Evolutionary conservation across 2,113 vertebrate species (phyloP), one percentile per base, ranked within the genome.

Genomic region (Heterotilapia buettikoferi): DNA sequence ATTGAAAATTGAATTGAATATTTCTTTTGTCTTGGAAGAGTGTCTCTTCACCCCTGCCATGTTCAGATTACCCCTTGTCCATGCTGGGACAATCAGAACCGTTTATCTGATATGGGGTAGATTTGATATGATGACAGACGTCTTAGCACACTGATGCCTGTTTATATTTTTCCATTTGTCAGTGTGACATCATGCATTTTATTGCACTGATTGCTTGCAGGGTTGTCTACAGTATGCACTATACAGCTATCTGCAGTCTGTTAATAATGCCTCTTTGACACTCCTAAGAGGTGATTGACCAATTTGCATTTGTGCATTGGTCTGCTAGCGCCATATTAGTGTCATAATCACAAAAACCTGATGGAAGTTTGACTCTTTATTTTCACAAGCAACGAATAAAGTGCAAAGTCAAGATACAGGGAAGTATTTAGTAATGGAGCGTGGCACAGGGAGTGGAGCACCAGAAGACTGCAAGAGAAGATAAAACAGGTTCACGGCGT

Each of bases 381-480:
- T 45, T 73, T 45, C 21, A 29, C 8, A 73, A 45, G 40, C 21
- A 73, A 45, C 4, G 2, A 45, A 16, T 73, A 24, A 16, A 47
- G 40, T 45, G 63, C 68, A 73, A 26, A 24, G 13, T 2, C 21
- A 24, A 24, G 63, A 68, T 6, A 40, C 63, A 24, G 36, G 36
- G 33, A 68, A 40, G 36, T 68, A 21, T 68, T 66, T 66, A 38
- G 33, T 13, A 66, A 66, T 21, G 19, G 61, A 38, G 33, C 1
- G 6, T 4, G 0, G 61, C 0, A 0, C 63, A 40, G 63, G 33
- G 33, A 8, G 36, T 2, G 2, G 63, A 40, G 63, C n/a, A 68
- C 63, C 19, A 68, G 63, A 68, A 21, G 63, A 21, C 59, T 36
- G 18, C 59, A 11, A 6, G 33, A 21, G 36, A 68, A 40, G 36